Base-by-base conservation (phyloP, 2,888 invertebrate genomes). In the Cremastinae sp. region DNA sequence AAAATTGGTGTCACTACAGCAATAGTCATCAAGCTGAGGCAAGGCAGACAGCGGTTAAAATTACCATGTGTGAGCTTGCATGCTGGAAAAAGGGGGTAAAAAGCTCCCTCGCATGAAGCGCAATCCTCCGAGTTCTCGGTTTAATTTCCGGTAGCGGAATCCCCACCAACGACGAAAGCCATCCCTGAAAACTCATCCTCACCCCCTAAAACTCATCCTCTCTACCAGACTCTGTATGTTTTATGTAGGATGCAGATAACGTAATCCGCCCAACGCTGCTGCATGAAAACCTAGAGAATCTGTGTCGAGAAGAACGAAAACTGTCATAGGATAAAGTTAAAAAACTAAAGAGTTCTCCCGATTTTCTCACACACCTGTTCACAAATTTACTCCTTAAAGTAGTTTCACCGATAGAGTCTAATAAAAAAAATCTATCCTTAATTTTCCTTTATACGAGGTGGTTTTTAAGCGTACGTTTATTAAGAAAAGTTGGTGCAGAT, bases 131-230 rank as follows among this genome's bases (percentile, higher is more conserved):
- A 74, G 73, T 79, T 75, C 75, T 78, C 65, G 68, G 70, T 78
- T 79, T 79, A 79, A 79, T 79, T 79, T 79, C 76, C 78, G 76
- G 69, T 72, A 51, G 55, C 65, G 65, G 53, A 41, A 28, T 37
- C 58, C 28, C 56, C 18, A 4, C 41, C 22, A 7, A 8, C n/a
- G 43, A 14, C 16, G 47, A 12, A 9, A 9, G 16, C 3, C 45
- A 10, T 18, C 47, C 47, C 22, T 0, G n/a, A 16, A 7, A 41
- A 18, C 58, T 4, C 18, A 35, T 16, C 18, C 10, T 45, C 61
- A 45, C 45, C 47, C 49, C 22, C 49, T 41, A 41, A 68, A 22
- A 18, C 59, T 14, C 16, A 45, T 39, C 62, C 51, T 58, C 28
- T 58, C 28, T 66, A 69, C n/a, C 37, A 8, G 39, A 41, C 14